Evolutionary conservation across 2,797 vertebrate genomes (phyloP).

Genomic region (Vespertilio murinus): DNA sequence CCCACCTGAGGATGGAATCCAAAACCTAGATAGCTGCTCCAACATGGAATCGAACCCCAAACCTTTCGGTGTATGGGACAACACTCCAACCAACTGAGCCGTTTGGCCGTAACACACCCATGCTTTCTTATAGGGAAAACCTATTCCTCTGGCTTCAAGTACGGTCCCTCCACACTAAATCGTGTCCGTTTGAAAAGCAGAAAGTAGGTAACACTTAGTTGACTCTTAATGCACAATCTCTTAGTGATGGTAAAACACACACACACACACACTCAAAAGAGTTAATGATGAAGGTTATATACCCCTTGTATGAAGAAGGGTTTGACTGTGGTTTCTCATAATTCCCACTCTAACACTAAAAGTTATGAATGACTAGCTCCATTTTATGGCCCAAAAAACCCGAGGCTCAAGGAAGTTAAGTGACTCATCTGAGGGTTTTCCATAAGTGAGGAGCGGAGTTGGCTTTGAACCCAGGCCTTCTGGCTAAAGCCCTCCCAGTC

Average conservation of each 20-base stretch:
- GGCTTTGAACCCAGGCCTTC: slow-evolving; percentile 35
- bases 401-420: background rate
- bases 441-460: background rate
- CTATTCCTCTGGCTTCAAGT: background rate
- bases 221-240: background rate
- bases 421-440: background rate
- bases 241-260: background rate
- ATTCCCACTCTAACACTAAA: background rate
- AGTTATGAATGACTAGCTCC: background rate
- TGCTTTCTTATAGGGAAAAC: background rate
- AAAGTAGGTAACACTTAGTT: background rate
- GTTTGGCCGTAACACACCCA: background rate
- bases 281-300: background rate
- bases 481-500: background rate
- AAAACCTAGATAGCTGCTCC: background rate
- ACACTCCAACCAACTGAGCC: background rate
- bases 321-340: background rate
- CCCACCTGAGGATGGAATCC: background rate
- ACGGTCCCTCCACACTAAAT: background rate
- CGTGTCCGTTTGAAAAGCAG: slow-evolving; percentile 3
- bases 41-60: background rate
- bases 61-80: background rate
- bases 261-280: background rate
- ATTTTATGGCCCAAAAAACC: background rate
- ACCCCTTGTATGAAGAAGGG: background rate